Evolutionary conservation across 1,140 invertebrate genomes (phyloP).

Genomic region (Brachionus asplanchnoidis): DNA sequence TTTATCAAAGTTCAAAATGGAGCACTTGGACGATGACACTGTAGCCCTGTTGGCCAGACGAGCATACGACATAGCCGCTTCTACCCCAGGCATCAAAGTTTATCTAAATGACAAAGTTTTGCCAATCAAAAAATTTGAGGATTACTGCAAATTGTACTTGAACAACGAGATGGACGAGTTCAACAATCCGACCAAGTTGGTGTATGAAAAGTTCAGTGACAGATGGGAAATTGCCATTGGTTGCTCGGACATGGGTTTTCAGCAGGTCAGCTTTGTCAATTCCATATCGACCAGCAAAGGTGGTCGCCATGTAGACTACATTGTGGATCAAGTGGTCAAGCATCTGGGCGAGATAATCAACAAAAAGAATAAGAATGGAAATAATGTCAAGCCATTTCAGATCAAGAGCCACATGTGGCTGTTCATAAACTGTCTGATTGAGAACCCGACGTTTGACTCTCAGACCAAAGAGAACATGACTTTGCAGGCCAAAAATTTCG

Average conservation of each 20-base stretch:
- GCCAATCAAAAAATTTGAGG: constrained; percentile 88
- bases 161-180: constrained; percentile 66
- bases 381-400: constrained; percentile 75
- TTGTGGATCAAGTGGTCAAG: constrained; percentile 78
- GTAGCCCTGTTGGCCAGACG: constrained; percentile 82
- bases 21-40: constrained; percentile 83
- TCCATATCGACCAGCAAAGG: constrained; percentile 99
- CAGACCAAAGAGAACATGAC: constrained; percentile 99
- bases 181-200: constrained; percentile 76
- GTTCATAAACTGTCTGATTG: constrained; percentile 95
- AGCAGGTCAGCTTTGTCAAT: constrained; percentile 98
- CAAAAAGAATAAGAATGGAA: constrained; percentile 64
- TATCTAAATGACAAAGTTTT: constrained; percentile 81
- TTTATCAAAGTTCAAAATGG: constrained; percentile 93
- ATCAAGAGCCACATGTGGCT: constrained; percentile 98
- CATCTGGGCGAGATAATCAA: constrained; percentile 83
- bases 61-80: constrained; percentile 92
- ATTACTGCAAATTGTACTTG: constrained; percentile 89
- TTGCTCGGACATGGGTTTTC: constrained; percentile 80
- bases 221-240: constrained; percentile 95
- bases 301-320: constrained; percentile 92
- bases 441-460: constrained; percentile 98
- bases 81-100: constrained; percentile 80
- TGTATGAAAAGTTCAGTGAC: constrained; percentile 75
- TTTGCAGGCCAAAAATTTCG: constrained; percentile 85